These are phyloP conservation scores for Galerucella pusilla DNA, from an alignment of 2,888 invertebrate genomes.

Conservation along the genomic window DNA sequence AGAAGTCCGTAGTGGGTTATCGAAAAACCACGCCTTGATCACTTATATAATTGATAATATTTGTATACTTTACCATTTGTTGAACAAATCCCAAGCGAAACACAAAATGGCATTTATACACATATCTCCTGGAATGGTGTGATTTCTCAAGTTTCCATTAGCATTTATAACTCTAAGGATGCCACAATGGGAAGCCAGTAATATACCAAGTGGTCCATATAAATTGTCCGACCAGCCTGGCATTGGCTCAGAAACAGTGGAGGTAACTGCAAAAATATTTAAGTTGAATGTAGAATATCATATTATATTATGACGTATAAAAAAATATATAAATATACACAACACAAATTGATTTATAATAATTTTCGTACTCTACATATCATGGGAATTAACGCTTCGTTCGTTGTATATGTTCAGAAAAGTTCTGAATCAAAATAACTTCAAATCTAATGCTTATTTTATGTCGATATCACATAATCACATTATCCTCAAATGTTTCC, in stretches of 20 bases:
- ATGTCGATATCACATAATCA: no score
- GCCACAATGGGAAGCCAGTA: slow-evolving; percentile 68
- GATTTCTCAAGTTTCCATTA: slow-evolving; percentile 53
- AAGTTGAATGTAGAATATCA: not conserved
- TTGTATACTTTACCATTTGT: slow-evolving; percentile 47
- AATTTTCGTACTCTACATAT: no score
- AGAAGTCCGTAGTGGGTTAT: no score
- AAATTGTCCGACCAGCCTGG: slow-evolving; percentile 75
- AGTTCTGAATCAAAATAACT: no score
- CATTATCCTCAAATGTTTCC: no score
- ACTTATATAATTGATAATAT: not conserved
- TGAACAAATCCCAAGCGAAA: slow-evolving; percentile 59
- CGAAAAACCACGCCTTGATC: not conserved
- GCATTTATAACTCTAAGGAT: slow-evolving; percentile 63
- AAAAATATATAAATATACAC: no score
- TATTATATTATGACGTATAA: no score
- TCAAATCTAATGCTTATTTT: no score
- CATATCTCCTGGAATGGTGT: slow-evolving; percentile 62
- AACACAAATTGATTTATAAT: no score
- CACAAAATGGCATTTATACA: slow-evolving; percentile 63
- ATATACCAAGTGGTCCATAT: slow-evolving; percentile 67
- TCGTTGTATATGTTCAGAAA: no score
- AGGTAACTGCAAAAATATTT: slow-evolving; percentile 59
- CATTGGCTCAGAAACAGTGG: slow-evolving; percentile 64
- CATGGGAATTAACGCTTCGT: no score